Base-by-base conservation (phyloP, 1,140 invertebrate genomes). In the Coelopa frigida region DNA sequence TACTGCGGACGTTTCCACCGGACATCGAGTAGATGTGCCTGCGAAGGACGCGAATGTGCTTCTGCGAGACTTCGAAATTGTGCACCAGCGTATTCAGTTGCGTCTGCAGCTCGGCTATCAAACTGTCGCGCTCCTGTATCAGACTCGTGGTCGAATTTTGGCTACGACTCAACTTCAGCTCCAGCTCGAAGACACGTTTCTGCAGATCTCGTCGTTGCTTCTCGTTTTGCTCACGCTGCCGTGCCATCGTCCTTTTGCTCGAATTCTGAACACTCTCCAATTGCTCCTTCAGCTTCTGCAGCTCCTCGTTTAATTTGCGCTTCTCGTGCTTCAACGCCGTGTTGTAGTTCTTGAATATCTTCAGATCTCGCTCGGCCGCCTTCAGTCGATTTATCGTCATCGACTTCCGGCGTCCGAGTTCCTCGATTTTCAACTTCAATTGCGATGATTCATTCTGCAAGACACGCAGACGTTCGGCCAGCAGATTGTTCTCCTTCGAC, bases 321-420 rank as follows among this genome's bases (percentile, higher is more conserved):
- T 66, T 67, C 21, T 67, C 63, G 3, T 57, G 21, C 41, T 67
- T 67, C 0, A 67, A 23, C 0, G 58, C 44, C 0, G 60, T 22
- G 37, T 67, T 67, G 36, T 67, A 63, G 33, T 67, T 66, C 22
- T 61, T 61, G 23, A 67, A 66, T 5, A 67, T 61, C 47, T 66
- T 66, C 5, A 67, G 48, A 40, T 67, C 63, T 5, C 57, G 31
- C 26, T 67, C 63, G 8, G 63, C 60, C 0, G 58, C 56, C 38
- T 66, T 67, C 0, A 67, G 27, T 1, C 63, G 49, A 39, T 58
- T 59, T 17, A 63, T 50, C 0, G 60, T 61, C 8, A 54, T 49
- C 44, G 53, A 38, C 23, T 63, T 63, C 4, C 60, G 51, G 2
- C 54, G 50, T 2, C 52, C 53, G 6, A 66, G 53, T 20, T 67